Conservation (phyloP, 2,888 invertebrate species). For the Seira sanloemensis region DNA sequence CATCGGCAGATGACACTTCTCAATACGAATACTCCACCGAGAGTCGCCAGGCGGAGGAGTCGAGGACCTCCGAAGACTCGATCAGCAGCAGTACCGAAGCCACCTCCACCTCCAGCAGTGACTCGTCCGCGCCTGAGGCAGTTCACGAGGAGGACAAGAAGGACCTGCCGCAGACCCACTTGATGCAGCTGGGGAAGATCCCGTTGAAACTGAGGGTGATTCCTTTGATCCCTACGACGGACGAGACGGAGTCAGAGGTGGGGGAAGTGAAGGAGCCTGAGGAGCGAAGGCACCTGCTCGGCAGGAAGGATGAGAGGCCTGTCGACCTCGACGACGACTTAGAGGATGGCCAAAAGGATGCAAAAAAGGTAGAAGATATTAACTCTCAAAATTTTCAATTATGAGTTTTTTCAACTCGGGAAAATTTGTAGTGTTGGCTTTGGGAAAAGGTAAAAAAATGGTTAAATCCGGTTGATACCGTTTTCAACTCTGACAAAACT, state of each 20-base stretch:
- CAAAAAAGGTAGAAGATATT: no score
- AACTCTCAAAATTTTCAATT: no score
- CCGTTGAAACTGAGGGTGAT: conserved; percentile 35
- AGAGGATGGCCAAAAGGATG: background rate
- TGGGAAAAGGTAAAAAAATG: no score
- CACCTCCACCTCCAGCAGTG: background rate
- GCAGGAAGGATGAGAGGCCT: conserved; percentile 18
- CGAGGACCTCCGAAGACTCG: background rate
- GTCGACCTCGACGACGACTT: conserved; percentile 10
- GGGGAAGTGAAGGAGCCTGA: no score
- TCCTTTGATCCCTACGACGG: conserved; percentile 14
- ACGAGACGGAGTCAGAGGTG: no score
- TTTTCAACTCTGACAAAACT: no score
- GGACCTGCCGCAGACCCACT: background rate
- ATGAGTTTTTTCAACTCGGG: no score
- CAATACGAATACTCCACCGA: background rate
- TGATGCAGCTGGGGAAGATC: conserved; percentile 32
- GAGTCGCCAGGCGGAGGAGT: background rate
- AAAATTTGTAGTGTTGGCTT: no score
- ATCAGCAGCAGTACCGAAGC: background rate
- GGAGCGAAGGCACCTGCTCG: conserved; percentile 20
- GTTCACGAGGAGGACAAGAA: background rate
- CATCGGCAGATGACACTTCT: no score
- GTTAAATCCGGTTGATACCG: no score
- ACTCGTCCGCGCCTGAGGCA: background rate